Evolutionary conservation across 2,888 invertebrate species (phyloP).

Genomic region (Empis livida): DNA sequence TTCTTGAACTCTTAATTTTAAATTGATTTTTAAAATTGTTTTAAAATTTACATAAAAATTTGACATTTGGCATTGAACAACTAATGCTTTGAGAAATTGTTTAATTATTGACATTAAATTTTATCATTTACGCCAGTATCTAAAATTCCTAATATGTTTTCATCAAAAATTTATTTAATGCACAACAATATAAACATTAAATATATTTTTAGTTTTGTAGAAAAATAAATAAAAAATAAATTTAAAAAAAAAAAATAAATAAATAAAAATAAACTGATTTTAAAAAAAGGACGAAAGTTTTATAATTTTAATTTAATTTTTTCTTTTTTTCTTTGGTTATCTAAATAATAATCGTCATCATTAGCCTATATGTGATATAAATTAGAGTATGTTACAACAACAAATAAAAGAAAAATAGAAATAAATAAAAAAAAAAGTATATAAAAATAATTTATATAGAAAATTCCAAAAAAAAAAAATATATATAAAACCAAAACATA

Average conservation of each 20-base stretch:
- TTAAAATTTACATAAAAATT: too few relatives aligned
- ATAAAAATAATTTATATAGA: not conserved
- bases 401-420: conserved; percentile 1
- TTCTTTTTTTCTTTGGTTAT: too few relatives aligned
- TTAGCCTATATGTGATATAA: conserved; percentile 16
- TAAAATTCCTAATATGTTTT: too few relatives aligned
- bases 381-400: conserved; percentile 5
- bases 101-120: too few relatives aligned
- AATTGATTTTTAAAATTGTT: too few relatives aligned
- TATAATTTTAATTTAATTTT: not conserved
- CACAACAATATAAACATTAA: too few relatives aligned
- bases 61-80: too few relatives aligned
- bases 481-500: conserved; percentile 2
- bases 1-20: too few relatives aligned
- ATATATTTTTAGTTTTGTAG: too few relatives aligned
- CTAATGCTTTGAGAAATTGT: too few relatives aligned
- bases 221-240: not conserved
- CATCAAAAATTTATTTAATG: too few relatives aligned
- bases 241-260: not conserved
- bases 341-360: conserved; percentile 8
- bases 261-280: not conserved
- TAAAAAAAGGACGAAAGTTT: not conserved
- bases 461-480: conserved; percentile 8
- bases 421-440: conserved; percentile 3
- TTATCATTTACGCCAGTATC: too few relatives aligned